phyloP scores from a whole-genome alignment of 2,888 invertebrate species.

The Gari tellinella region DNA sequence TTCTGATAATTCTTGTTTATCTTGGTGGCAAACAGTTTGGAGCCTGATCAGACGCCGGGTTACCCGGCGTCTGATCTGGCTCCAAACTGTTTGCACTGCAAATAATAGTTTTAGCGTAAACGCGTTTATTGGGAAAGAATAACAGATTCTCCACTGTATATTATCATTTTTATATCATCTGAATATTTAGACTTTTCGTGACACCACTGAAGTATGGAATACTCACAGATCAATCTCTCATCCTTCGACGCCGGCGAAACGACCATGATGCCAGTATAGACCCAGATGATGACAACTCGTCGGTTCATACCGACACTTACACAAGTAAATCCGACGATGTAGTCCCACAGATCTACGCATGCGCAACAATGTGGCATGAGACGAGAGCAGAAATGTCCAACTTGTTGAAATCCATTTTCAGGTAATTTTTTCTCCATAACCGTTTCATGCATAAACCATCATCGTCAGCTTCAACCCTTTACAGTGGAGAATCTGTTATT shows the following conservation, averaged over 20 bases:
- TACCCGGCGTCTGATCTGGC: no score
- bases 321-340: conserved; percentile 64
- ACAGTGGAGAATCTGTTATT: no score
- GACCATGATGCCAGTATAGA: conserved; percentile 87
- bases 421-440: conserved; percentile 58
- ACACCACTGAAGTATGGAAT: conserved; percentile 96
- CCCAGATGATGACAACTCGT: conserved; percentile 47
- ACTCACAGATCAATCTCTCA: conserved; percentile 97
- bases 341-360: conserved; percentile 81
- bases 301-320: conserved; percentile 47
- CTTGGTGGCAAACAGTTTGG: no score
- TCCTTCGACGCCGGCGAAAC: conserved; percentile 94
- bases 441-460: no score
- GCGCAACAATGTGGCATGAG: conserved; percentile 84
- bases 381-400: conserved; percentile 82
- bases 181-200: conserved; percentile 89
- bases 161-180: not conserved
- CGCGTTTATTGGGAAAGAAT: no score
- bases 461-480: no score
- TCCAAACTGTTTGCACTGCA: no score
- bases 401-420: conserved; percentile 81
- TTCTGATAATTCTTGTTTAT: no score
- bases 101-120: no score
- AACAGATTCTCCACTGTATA: no score
- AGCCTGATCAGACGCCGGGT: no score